Conservation (phyloP, 2,888 invertebrate genomes). For the Cinara cedri region DNA sequence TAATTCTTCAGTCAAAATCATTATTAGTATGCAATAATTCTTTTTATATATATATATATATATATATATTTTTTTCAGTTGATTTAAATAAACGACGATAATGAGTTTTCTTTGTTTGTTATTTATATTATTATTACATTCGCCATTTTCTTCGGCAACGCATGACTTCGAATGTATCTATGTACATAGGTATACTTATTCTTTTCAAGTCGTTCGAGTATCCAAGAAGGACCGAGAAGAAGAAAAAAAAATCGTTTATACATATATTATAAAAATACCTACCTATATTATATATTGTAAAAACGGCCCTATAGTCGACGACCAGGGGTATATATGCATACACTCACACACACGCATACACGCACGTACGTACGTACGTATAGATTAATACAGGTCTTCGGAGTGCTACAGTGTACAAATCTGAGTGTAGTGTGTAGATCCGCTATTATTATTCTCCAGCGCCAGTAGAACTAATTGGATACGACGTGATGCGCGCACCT, state of each 20-base stretch:
- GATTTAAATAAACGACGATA: slow-evolving; percentile 19
- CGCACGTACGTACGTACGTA: no score
- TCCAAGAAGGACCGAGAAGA: neutral
- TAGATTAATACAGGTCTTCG: no score
- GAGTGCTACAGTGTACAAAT: no score
- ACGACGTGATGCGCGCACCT: slow-evolving; percentile 36
- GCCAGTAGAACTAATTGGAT: slow-evolving; percentile 51
- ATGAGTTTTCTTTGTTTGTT: slow-evolving; percentile 21
- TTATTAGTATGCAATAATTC: no score
- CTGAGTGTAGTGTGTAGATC: neutral
- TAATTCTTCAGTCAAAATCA: no score
- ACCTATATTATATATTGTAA: slow-evolving; percentile 16
- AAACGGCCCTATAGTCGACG: neutral
- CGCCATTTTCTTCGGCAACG: neutral
- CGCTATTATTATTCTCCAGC: slow-evolving; percentile 38
- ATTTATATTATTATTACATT: slow-evolving; percentile 7
- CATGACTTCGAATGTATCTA: neutral
- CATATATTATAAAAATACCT: neutral
- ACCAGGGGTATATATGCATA: neutral
- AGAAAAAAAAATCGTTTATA: slow-evolving; percentile 18
- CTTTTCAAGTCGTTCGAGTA: neutral
- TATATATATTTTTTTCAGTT: neutral
- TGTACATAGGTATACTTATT: neutral
- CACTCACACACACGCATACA: neutral
- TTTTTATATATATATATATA: no score